phyloP scores from a whole-genome alignment of 2,797 vertebrate genomes.

The Microctenopoma stevenorrisi region DNA sequence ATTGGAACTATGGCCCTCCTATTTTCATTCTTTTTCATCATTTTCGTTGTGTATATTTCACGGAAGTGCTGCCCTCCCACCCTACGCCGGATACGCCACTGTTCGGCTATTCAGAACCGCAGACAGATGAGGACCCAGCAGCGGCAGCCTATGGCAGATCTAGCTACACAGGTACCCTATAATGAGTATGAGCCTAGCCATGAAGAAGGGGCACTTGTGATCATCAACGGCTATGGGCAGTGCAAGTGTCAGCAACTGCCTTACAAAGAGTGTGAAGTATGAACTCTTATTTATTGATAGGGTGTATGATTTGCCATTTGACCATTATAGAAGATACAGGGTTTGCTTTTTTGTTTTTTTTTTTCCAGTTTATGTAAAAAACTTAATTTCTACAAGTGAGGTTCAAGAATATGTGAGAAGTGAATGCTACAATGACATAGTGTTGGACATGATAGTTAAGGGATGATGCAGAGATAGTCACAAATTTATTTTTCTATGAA shows the following conservation, averaged over 20 bases:
- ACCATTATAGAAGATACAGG: conserved; percentile 87
- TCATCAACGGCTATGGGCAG: conserved; percentile 99
- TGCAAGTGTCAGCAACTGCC: conserved; percentile 99
- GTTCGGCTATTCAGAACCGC: conserved; percentile 97
- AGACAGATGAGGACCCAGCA: conserved; percentile 99
- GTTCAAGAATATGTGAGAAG: conserved; percentile 76
- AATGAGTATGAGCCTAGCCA: conserved; percentile 98
- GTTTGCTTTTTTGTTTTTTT: conserved; percentile 83
- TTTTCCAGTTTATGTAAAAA: conserved; percentile 78
- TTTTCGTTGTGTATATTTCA: conserved; percentile 99
- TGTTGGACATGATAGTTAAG: conserved; percentile 63
- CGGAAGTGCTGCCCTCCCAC: conserved; percentile 99
- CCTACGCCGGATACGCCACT: conserved; percentile 96
- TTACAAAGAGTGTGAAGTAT: conserved; percentile 99
- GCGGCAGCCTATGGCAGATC: conserved; percentile 96
- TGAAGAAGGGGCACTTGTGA: conserved; percentile 96
- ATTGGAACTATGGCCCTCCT: conserved; percentile 99
- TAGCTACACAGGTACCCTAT: conserved; percentile 98
- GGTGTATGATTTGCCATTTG: conserved; percentile 84
- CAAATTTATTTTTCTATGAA: conserved; percentile 90
- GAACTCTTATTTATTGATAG: conserved; percentile 88
- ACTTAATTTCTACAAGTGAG: conserved; percentile 81
- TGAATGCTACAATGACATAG: conserved; percentile 74
- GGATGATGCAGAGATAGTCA: conserved; percentile 81
- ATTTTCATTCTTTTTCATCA: conserved; percentile 99